These are phyloP conservation scores for Amblyopsis hoosieri DNA, from an alignment of 2,797 vertebrate genomes.

Conservation along the genomic window DNA sequence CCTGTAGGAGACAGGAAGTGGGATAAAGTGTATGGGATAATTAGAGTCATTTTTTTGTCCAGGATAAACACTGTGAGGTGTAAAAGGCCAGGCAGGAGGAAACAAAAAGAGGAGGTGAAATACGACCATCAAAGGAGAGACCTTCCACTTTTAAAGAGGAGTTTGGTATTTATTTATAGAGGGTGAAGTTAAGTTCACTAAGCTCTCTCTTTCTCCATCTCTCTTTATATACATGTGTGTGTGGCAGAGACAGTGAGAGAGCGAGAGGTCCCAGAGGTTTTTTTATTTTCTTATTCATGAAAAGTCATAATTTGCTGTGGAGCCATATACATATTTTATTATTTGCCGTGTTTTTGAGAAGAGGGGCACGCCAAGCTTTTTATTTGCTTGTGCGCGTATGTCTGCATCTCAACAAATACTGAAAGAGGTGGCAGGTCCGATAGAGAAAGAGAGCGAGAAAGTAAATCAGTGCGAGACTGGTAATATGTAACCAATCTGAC, in stretches of 20 bases:
- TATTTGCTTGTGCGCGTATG: constrained; percentile 25
- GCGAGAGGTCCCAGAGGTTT: constrained; percentile 28
- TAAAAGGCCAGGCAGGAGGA: constrained; percentile 3
- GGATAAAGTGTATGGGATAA: neutral
- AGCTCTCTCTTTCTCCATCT: constrained; percentile 43
- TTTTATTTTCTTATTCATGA: constrained; percentile 66
- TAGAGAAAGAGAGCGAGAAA: constrained; percentile 20
- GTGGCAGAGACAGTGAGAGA: constrained; percentile 17
- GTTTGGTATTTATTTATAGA: constrained; percentile 73
- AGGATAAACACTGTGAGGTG: neutral
- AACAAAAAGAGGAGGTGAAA: constrained; percentile 25
- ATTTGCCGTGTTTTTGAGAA: constrained; percentile 64
- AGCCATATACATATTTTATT: constrained; percentile 76
- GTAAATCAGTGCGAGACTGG: constrained; percentile 41
- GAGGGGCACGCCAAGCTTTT: constrained; percentile 54
- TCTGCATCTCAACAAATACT: constrained; percentile 59
- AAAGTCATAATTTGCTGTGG: constrained; percentile 77
- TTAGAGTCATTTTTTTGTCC: neutral
- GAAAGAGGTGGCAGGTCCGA: constrained; percentile 29
- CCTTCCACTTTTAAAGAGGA: constrained; percentile 60
- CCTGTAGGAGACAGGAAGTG: constrained; percentile 14
- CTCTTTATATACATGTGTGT: neutral
- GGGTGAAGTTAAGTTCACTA: constrained; percentile 63
- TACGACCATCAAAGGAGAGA: constrained; percentile 58
- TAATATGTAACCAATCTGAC: constrained; percentile 54